Percentiles rank a stretch among this genome's conserved stretches.
Evolutionary conservation across 2,113 vertebrate species (phyloP).

Genomic region (Datnioides undecimradiatus): DNA sequence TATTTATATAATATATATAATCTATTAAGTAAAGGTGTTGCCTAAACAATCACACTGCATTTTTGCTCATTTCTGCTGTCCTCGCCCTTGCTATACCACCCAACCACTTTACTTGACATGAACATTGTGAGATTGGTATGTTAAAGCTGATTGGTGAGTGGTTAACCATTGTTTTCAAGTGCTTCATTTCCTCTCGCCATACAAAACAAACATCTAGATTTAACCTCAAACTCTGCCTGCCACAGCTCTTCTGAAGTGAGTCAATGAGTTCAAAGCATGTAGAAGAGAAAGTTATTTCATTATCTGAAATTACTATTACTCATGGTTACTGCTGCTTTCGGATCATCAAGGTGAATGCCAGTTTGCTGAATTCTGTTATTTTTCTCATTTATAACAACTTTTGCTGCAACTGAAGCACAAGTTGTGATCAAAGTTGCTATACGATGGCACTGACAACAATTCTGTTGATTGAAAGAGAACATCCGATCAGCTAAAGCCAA

Average conservation of each 20-base stretch:
- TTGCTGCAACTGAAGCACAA: background rate
- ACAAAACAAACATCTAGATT: constrained; percentile 20
- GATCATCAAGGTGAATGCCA: too few species aligned
- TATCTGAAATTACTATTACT: too few species aligned
- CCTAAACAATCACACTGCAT: background rate
- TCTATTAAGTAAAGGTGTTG: background rate
- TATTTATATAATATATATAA: too few species aligned
- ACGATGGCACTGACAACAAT: background rate
- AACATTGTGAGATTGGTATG: background rate
- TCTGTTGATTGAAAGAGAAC: background rate
- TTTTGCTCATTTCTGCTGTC: background rate
- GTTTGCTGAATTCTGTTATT: too few species aligned
- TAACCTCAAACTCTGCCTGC: constrained; percentile 1
- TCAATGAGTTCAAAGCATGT: constrained; percentile 46
- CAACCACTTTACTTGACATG: background rate
- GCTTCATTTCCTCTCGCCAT: constrained; percentile 37
- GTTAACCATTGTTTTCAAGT: constrained; percentile 51
- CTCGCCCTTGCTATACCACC: background rate
- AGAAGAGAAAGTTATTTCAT: too few species aligned
- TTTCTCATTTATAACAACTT: too few species aligned
- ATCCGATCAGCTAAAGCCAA: background rate
- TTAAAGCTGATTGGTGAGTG: background rate
- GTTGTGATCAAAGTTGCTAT: background rate
- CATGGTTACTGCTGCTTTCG: too few species aligned
- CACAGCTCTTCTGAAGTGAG: background rate